Base-by-base conservation (phyloP, 2,797 vertebrate species). In the Anableps anableps region DNA sequence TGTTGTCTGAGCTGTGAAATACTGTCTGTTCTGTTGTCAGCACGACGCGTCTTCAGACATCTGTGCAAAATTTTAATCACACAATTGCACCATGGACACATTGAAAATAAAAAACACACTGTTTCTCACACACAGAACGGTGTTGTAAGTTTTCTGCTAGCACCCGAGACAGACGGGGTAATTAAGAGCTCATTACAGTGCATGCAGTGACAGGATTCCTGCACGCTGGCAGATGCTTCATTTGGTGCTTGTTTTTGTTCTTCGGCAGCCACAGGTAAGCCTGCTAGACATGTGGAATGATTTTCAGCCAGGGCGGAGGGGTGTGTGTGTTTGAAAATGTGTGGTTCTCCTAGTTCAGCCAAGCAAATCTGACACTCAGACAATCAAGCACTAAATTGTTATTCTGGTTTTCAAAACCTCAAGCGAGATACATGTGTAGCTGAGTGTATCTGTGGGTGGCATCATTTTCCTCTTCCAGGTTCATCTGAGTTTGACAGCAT, bases 101-200 rank as follows among this genome's bases (percentile, higher is more conserved):
- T 43, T 75, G 77, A 85, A 86, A 84, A 90, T 74, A 86, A 81
- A 45, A 85, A 71, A 84, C 72, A 83, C 75, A 75, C 9, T 34
- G 26, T 34, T 41, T 62, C 64, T 78, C 74, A 77, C 79, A 51
- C 79, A 84, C 79, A 84, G 41, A 87, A 60, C 83, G 80, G 89
- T 93, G 92, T 90, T 94, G 91, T 92, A 93, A 93, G 88, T 86
- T 80, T 76, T 88, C 66, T 47, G 79, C 80, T 86, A 74, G 89
- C 83, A 86, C 79, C 84, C 91, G 93, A 95, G 94, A 94, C 95
- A 96, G 95, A 95, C 93, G 76, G 94, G 87, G 91, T 95, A 93
- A 96, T 95, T 96, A 95, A 94, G 92, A 93, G 91, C 92, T 95
- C 95, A 95, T 96, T 95, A 95, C 92, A 81, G 92, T 87, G 89